These are phyloP conservation scores for Gerosis bhagava DNA, from an alignment of 2,888 invertebrate genomes.

Conservation along the genomic window DNA sequence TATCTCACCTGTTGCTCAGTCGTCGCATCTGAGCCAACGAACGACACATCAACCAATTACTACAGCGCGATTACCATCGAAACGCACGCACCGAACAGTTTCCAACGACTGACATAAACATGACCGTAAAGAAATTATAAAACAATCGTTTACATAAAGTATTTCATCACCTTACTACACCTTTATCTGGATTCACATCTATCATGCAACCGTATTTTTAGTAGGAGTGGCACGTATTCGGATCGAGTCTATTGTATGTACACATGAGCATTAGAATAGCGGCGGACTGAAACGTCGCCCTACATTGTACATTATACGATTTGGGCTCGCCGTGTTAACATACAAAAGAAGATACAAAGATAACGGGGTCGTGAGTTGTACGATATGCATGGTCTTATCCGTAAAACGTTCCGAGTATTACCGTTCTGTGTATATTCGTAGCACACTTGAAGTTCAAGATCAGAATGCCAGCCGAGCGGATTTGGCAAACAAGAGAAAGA, in stretches of 20 bases:
- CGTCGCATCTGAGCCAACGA: constrained; percentile 31
- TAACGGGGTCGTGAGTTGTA: constrained; percentile 15
- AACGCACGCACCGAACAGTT: no score
- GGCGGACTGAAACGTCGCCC: constrained; percentile 22
- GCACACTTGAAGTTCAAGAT: constrained; percentile 24
- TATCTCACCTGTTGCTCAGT: constrained; percentile 53
- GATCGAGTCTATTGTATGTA: constrained; percentile 18
- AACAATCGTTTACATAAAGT: constrained; percentile 8
- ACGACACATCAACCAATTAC: constrained; percentile 36
- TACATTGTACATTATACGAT: constrained; percentile 10
- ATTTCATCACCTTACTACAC: constrained; percentile 17
- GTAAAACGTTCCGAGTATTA: no score
- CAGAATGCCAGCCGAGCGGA: constrained; percentile 11
- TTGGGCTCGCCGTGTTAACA: constrained; percentile 23
- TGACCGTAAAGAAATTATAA: constrained; percentile 9
- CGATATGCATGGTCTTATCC: no score
- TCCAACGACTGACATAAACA: no score
- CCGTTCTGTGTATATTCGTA: constrained; percentile 12
- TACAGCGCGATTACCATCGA: constrained; percentile 4
- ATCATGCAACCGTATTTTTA: constrained; percentile 19
- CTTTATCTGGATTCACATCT: constrained; percentile 21
- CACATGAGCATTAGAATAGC: constrained; percentile 22
- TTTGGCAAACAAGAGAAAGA: constrained; percentile 44
- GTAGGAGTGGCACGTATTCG: constrained; percentile 22
- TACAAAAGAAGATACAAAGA: constrained; percentile 19